phyloP scores from a whole-genome alignment of 2,888 invertebrate genomes.

The Melitaea athalia region DNA sequence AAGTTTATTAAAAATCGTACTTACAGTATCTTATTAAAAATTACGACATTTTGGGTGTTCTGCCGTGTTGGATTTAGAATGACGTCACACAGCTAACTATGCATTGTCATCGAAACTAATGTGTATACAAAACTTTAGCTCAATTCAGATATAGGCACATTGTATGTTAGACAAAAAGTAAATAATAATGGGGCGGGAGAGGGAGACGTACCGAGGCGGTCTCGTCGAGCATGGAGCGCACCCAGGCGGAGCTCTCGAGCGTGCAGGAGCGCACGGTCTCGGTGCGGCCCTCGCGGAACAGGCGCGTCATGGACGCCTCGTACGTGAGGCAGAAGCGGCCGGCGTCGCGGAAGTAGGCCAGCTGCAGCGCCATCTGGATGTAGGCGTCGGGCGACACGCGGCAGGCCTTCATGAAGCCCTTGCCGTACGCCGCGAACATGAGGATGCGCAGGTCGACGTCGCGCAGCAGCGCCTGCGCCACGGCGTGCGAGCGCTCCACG shows the following conservation, averaged over 20 bases:
- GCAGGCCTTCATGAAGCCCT: constrained; percentile 98
- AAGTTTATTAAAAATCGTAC: too few relatives aligned
- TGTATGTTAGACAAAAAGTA: too few relatives aligned
- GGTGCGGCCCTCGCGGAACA: constrained; percentile 98
- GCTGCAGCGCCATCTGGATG: constrained; percentile 97
- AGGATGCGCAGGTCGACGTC: constrained; percentile 96
- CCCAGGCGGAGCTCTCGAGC: constrained; percentile 96
- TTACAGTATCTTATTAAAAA: too few relatives aligned
- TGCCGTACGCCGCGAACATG: constrained; percentile 93
- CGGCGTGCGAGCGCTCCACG: constrained; percentile 87
- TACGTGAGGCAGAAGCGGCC: constrained; percentile 97
- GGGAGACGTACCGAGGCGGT: constrained; percentile 81
- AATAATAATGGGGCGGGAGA: too few relatives aligned
- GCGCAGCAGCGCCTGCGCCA: constrained; percentile 89
- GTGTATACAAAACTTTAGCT: too few relatives aligned
- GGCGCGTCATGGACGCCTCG: constrained; percentile 99
- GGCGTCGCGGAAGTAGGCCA: constrained; percentile 96
- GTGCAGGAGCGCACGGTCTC: constrained; percentile 99
- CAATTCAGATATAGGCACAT: too few relatives aligned
- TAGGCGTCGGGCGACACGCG: constrained; percentile 97
- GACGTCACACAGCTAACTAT: too few relatives aligned
- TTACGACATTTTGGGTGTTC: too few relatives aligned
- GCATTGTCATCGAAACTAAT: too few relatives aligned
- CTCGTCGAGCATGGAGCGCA: constrained; percentile 92
- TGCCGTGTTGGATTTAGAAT: too few relatives aligned